Evolutionary conservation across 2,888 invertebrate species (phyloP), one percentile per base, ranked within the genome.

Genomic region (Himalopsyche japonica): DNA sequence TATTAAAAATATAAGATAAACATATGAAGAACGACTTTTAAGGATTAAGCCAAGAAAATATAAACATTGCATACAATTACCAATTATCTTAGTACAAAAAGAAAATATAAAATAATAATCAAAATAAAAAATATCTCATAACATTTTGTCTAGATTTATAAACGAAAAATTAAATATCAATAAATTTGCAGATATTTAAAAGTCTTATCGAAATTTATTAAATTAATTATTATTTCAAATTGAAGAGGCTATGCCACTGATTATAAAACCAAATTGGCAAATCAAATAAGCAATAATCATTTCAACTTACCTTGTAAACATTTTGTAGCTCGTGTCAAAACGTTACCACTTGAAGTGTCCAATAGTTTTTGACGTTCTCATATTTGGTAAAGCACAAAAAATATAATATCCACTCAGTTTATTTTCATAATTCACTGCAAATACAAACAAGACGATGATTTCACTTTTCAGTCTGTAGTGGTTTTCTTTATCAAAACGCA

Each of bases 221-320:
- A 57, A 57, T 70, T 70, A 70, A 70, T 24, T 30, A 3, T 10
- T 30, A 20, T 27, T 70, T 70, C 27, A 70, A 30, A 70, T 27
- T 70, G 6, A 70, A 43, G 43, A 43, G 70, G 70, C 27, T 70
- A 30, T 70, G 70, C 70, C 70, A 70, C 70, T 70, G 70, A 70
- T 70, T 70, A 70, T 27, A 70, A 15, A 30, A 70, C 20, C 27
- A 70, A 70, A 30, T 70, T 70, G 70, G 27, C 30, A 70, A 70
- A 70, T 27, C 70, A 27, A 70, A 70, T 70, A 70, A 27, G 70
- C 70, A 70, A 70, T 70, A 70, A 70, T 70, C 70, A 70, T 70
- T 27, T 70, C 70, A 70, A 30, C 83, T 85, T 78, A 85, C 85
- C 85, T 85, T 81, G 85, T 85, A 81, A 85, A 85, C 85, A 85